phyloP scores from a whole-genome alignment of 2,113 vertebrate genomes.

The Neomonachus schauinslandi region DNA sequence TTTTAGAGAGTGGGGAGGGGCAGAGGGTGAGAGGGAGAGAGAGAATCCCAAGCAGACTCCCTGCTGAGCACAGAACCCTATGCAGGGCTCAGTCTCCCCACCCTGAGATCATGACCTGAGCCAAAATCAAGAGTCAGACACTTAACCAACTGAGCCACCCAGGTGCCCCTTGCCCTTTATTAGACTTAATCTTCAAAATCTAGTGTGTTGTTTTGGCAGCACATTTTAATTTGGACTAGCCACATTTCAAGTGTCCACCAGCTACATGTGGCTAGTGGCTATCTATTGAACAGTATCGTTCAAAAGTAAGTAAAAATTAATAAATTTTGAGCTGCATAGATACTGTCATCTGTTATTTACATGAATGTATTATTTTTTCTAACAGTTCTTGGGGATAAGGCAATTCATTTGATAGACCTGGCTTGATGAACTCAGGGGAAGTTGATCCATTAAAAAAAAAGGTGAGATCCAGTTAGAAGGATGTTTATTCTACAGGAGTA shows the following conservation, averaged over 20 bases:
- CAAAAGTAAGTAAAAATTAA: conserved; percentile 25
- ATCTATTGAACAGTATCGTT: not conserved
- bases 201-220: not conserved
- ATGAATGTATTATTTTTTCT: not conserved
- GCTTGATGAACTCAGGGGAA: conserved; percentile 23
- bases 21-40: not conserved
- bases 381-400: not conserved
- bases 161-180: not conserved
- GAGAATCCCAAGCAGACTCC: not conserved
- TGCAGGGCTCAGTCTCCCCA: not conserved
- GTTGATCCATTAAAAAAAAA: not conserved
- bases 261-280: not conserved
- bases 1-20: not conserved
- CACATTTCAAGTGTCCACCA: not conserved
- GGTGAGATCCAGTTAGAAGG: not conserved
- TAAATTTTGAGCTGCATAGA: not conserved
- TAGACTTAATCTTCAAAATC: not conserved
- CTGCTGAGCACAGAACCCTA: not conserved
- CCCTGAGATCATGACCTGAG: not conserved
- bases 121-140: not conserved
- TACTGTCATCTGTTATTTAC: not conserved
- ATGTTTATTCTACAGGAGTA: not conserved
- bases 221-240: not conserved
- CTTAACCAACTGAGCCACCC: not conserved
- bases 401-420: conserved; percentile 28